Evolutionary conservation across 1,140 invertebrate genomes (phyloP), one percentile per base, ranked within the genome.

Genomic region (Danaus melanippus): DNA sequence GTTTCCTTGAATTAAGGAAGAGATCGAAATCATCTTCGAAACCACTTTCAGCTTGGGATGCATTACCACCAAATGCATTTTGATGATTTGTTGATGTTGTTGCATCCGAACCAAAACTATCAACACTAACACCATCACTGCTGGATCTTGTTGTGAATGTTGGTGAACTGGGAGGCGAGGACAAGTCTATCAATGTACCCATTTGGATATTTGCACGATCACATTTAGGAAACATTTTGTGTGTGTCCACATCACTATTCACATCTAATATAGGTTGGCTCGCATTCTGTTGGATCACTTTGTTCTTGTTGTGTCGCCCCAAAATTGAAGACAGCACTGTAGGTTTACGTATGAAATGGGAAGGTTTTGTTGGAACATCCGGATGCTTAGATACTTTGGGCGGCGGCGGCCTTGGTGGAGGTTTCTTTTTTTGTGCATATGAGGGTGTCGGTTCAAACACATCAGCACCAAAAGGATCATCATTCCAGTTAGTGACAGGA

Each of bases 1-100:
- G 77, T 66, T 87, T 89, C 50, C 82, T 88, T 10, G 83, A 78
- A 51, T 82, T 71, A 6, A 88, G 75, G 42, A 89, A 90, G 12
- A 91, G 88, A 66, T 92, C 91, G 75, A 93, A 93, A 71, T 94
- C 92, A 82, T 94, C 92, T 74, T 93, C 92, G 67, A 93, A 93
- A 17, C 90, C 92, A 84, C 92, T 93, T 75, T 93, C 92, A 48
- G 90, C 90, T 69, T 92, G 91, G n/a, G 91, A 93, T 8, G 90
- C 90, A 67, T 90, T 92, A n/a, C 91, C 90, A 60, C 90, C 90
- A 74, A 79, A 84, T 59, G 67, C 87, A 88, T 85, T 79, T n/a
- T 79, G 78, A 40, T 86, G 79, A 50, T 83, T 87, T 7, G 90
- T 90, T 54, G 90, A 90, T 5, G 89, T 89, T 15, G 90, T 90